Percentiles rank a stretch among this genome's conserved stretches.
phyloP scores from a whole-genome alignment of 2,888 invertebrate genomes.

The Ischnura elegans region DNA sequence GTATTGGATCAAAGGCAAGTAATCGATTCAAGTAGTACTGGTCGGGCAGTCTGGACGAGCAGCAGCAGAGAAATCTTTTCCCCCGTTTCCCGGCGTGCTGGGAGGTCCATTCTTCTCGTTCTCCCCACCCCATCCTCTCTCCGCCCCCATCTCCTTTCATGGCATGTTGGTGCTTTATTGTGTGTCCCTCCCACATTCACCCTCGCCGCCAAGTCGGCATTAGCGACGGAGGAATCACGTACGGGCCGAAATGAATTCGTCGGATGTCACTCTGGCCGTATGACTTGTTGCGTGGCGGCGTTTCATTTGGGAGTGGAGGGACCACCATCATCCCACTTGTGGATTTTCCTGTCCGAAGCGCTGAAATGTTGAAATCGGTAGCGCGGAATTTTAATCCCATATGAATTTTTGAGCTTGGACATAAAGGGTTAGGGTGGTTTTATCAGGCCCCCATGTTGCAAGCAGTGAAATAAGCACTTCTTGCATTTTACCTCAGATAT shows the following conservation, averaged over 20 bases:
- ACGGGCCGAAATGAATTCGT: conserved; percentile 6
- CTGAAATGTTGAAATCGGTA: conserved; percentile 27
- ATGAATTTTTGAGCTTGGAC: conserved; percentile 2
- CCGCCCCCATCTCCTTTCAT: background rate
- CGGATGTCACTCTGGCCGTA: conserved; percentile 24
- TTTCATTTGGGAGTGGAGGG: background rate
- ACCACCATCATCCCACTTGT: conserved; percentile 42
- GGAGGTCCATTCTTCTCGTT: background rate
- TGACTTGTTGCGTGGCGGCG: conserved; percentile 55
- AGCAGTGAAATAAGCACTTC: background rate
- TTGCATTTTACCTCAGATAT: background rate
- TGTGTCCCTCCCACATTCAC: background rate
- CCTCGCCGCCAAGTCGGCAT: background rate
- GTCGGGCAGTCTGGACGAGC: background rate
- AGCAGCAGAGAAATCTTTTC: background rate
- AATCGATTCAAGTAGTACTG: background rate
- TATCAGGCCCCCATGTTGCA: background rate
- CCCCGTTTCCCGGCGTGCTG: background rate
- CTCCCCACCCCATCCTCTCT: background rate
- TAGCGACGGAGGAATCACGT: conserved; percentile 37
- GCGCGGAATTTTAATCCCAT: background rate
- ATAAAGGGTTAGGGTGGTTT: background rate
- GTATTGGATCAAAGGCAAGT: background rate
- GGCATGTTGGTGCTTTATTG: background rate
- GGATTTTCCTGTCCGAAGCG: conserved; percentile 5